Evolutionary conservation across 2,888 invertebrate genomes (phyloP), one percentile per base, ranked within the genome.

Genomic region (Leptarthrus brevirostris): DNA sequence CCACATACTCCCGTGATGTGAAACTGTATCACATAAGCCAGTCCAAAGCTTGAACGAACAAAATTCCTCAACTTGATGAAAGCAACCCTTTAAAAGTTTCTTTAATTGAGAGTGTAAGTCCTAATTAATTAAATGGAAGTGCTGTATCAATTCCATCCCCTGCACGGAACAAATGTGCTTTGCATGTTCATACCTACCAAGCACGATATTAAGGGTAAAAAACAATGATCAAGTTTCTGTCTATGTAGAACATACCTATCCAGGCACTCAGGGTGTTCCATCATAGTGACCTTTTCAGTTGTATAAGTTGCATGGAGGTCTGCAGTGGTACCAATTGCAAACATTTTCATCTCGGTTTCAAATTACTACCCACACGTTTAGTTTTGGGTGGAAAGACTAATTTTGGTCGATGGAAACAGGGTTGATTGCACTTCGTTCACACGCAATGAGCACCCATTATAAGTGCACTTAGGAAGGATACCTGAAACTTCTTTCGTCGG

Each of bases 371-470:
- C 36, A 10, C 36, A 36, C 14, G 64, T 64, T 44, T 22, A 24
- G 36, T 40, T n/a, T 44, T 44, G 64, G 44, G 20, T 22, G 16
- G 47, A 44, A 40, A 36, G 44, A 16, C 20, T 16, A 44, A 44
- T 64, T 64, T 40, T 24, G 14, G 20, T 5, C 24, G 47, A 10
- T 22, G 26, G 47, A 64, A n/a, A 6, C 12, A 4, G 10, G 16
- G n/a, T 44, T 44, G 64, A 44, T 36, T 34, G 36, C 20, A 24
- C 44, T 47, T 24, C 24, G 64, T 47, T 64, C 64, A 47, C 64
- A 64, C 64, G 64, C 64, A 64, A 64, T 64, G 36, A 64, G 36
- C 26, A 47, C 36, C 44, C 40, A 47, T 64, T 64, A 64, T 16
- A 49, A 20, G 20, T 16, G 2, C 18, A n/a, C 18, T 2, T 16